A percentile compares a stretch with the other conserved stretches of the same genome.
Evolutionary conservation across 2,113 vertebrate genomes (phyloP).

Genomic region (Pleuronectes platessa): DNA sequence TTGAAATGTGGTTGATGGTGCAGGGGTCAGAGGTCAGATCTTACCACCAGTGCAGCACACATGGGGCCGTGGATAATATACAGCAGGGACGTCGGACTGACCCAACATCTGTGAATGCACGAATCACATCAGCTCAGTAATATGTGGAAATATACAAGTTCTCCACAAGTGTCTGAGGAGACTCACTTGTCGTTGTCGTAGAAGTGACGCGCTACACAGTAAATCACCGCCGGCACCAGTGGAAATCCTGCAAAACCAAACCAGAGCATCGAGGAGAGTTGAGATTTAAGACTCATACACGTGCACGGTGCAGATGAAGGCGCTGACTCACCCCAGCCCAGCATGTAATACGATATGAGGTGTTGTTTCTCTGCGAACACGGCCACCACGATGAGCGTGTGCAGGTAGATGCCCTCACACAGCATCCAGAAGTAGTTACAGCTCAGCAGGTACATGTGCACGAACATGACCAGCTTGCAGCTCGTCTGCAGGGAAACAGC

Average conservation of each 20-base stretch:
- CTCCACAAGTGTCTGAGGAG: accelerated
- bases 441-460: conserved; percentile 92
- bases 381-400: conserved; percentile 97
- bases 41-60: conserved; percentile 93
- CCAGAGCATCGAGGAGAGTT: neutral
- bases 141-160: neutral
- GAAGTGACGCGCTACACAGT: conserved; percentile 88
- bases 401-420: conserved; percentile 97
- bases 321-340: conserved; percentile 89
- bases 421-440: conserved; percentile 99
- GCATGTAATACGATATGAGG: conserved; percentile 95
- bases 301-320: accelerated
- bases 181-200: conserved; percentile 97
- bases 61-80: conserved; percentile 97
- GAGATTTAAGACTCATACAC: neutral
- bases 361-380: conserved; percentile 97
- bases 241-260: conserved; percentile 88
- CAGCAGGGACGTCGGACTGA: conserved; percentile 92
- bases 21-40: conserved; percentile 33
- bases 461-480: conserved; percentile 91
- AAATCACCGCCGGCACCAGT: conserved; percentile 90
- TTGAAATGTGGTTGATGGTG: too few species aligned
- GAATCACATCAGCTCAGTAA: neutral
- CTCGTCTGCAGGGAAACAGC: conserved; percentile 77
- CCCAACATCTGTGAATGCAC: conserved; percentile 89